phyloP scores from a whole-genome alignment of 2,113 vertebrate species.

The Axis porcinus region DNA sequence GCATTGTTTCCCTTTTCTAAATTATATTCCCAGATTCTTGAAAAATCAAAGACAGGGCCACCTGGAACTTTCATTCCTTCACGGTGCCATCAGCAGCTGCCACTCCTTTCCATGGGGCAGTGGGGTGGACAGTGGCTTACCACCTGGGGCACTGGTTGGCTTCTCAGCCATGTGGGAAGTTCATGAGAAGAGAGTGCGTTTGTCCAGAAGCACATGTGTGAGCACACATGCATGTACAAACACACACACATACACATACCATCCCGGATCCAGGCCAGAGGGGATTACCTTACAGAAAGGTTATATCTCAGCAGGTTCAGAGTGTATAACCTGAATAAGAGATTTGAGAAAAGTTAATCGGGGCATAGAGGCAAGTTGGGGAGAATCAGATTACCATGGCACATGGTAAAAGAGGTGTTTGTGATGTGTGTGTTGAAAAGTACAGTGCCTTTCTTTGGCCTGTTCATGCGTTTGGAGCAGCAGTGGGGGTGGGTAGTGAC shows the following conservation, averaged over 20 bases:
- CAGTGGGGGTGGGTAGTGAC: not conserved
- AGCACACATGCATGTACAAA: not conserved
- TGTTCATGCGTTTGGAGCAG: not conserved
- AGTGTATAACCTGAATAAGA: not conserved
- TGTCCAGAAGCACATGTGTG: not conserved
- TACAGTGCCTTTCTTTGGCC: not conserved
- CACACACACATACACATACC: no score
- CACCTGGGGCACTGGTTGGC: not conserved
- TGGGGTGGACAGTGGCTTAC: not conserved
- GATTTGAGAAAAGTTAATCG: constrained; percentile 21
- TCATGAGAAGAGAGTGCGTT: not conserved
- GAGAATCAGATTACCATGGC: not conserved
- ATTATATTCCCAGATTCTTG: not conserved
- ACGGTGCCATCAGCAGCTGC: not conserved
- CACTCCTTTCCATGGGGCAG: not conserved
- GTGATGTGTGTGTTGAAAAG: not conserved
- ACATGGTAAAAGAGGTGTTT: not conserved
- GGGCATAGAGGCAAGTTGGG: not conserved
- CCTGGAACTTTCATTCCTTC: not conserved
- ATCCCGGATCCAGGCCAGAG: not conserved
- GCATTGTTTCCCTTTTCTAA: not conserved
- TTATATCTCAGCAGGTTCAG: not conserved
- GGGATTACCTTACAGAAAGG: not conserved
- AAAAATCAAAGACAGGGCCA: not conserved
- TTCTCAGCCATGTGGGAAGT: not conserved